These are phyloP conservation scores for Acanthosepion esculentum DNA, from an alignment of 2,888 invertebrate species.

Conservation along the genomic window DNA sequence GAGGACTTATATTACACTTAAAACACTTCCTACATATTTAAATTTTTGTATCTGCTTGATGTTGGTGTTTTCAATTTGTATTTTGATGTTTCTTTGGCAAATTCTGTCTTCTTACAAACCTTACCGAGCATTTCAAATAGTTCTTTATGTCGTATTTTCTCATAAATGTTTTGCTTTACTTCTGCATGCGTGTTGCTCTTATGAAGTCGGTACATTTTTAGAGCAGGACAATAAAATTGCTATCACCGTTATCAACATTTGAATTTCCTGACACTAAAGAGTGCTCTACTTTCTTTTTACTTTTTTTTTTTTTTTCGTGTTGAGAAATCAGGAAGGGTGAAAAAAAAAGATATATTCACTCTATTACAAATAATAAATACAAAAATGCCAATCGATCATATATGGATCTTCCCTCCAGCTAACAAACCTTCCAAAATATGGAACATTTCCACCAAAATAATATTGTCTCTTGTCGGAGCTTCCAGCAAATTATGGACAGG, in stretches of 20 bases:
- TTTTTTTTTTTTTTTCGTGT: background rate
- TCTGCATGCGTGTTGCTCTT: too few species aligned
- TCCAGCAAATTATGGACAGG: slow-evolving; percentile 53
- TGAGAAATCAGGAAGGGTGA: background rate
- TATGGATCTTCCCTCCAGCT: slow-evolving; percentile 52
- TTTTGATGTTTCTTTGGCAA: too few species aligned
- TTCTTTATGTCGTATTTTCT: too few species aligned
- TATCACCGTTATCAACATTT: background rate
- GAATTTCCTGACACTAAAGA: background rate
- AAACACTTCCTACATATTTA: too few species aligned
- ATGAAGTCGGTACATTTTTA: background rate
- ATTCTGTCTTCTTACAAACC: too few species aligned
- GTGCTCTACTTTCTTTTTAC: background rate
- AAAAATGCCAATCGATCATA: slow-evolving; percentile 36
- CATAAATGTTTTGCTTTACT: too few species aligned
- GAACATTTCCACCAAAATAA: slow-evolving; percentile 51
- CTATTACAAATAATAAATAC: background rate
- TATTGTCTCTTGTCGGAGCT: slow-evolving; percentile 50
- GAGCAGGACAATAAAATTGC: background rate
- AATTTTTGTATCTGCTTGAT: too few species aligned
- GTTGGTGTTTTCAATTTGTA: too few species aligned
- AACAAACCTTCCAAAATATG: slow-evolving; percentile 51
- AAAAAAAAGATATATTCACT: background rate
- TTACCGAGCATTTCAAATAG: too few species aligned
- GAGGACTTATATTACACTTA: too few species aligned